phyloP scores from a whole-genome alignment of 2,888 invertebrate genomes.

The Dorcus parallelipipedus region DNA sequence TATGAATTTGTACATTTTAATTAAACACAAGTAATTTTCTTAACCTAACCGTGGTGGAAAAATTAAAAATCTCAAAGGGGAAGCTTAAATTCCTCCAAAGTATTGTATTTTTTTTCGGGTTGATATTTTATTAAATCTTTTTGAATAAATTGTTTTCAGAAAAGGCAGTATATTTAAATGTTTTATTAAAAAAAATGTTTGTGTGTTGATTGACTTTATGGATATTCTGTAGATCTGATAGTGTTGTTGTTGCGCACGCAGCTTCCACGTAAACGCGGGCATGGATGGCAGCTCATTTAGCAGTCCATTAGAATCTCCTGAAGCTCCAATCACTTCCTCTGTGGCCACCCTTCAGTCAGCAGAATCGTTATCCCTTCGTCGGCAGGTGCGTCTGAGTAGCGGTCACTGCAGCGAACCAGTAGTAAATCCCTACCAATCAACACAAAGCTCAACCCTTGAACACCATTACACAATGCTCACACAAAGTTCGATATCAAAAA shows the following conservation, averaged over 20 bases:
- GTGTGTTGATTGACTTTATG: conserved; percentile 25
- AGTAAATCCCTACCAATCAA: conserved; percentile 22
- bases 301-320: conserved; percentile 81
- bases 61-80: neutral
- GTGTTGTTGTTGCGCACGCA: conserved; percentile 46
- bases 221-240: conserved; percentile 35
- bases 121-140: neutral
- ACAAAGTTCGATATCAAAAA: conserved; percentile 49
- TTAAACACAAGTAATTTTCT: neutral
- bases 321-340: conserved; percentile 65
- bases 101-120: neutral
- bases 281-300: conserved; percentile 73
- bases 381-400: conserved; percentile 50
- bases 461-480: conserved; percentile 24
- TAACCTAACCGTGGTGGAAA: neutral
- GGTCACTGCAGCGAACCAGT: conserved; percentile 40
- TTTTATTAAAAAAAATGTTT: neutral
- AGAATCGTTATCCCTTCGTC: conserved; percentile 54
- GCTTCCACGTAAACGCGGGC: conserved; percentile 79
- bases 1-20: neutral
- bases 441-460: conserved; percentile 21
- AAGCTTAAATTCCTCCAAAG: neutral
- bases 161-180: neutral
- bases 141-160: neutral
- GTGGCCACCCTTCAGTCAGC: conserved; percentile 65